A percentile compares a stretch with the other conserved stretches of the same genome.
These are phyloP conservation scores for Micrasema longulum DNA, from an alignment of 1,140 invertebrate species.

Conservation along the genomic window DNA sequence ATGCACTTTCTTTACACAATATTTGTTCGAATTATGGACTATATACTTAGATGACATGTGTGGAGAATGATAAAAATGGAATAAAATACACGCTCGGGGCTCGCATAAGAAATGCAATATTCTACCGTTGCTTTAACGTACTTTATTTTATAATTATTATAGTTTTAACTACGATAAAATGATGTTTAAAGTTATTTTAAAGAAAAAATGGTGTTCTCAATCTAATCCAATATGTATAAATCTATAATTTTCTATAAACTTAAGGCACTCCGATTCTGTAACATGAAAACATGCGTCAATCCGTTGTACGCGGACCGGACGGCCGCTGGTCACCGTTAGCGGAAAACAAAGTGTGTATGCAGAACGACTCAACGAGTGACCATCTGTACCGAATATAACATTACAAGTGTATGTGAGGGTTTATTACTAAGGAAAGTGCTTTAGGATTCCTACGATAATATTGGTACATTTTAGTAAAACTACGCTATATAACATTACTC, in stretches of 20 bases:
- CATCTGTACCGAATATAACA: constrained; percentile 21
- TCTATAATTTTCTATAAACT: constrained; percentile 54
- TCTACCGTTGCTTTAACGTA: constrained; percentile 4
- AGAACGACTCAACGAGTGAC: too few relatives aligned
- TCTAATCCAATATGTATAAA: constrained; percentile 51
- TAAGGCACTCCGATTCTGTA: constrained; percentile 54
- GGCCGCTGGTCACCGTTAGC: constrained; percentile 30
- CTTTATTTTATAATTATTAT: constrained; percentile 24
- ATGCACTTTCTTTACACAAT: constrained; percentile 12
- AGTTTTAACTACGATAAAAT: constrained; percentile 43
- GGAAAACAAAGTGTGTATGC: too few relatives aligned
- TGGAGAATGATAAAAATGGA: constrained; percentile 33
- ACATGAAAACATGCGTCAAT: constrained; percentile 37
- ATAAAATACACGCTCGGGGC: constrained; percentile 12
- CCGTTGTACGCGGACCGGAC: constrained; percentile 6
- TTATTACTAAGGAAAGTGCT: too few relatives aligned
- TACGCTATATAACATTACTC: constrained; percentile 33
- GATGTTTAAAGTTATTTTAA: constrained; percentile 34
- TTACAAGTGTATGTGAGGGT: too few relatives aligned
- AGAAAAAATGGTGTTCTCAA: constrained; percentile 53
- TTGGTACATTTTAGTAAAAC: constrained; percentile 51
- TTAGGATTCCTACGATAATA: constrained; percentile 44
- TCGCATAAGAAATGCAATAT: constrained; percentile 39
- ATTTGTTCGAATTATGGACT: constrained; percentile 16
- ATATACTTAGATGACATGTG: constrained; percentile 33